Evolutionary conservation across 2,113 vertebrate species (phyloP), one percentile per base, ranked within the genome.

Genomic region (Pituophis catenifer): DNA sequence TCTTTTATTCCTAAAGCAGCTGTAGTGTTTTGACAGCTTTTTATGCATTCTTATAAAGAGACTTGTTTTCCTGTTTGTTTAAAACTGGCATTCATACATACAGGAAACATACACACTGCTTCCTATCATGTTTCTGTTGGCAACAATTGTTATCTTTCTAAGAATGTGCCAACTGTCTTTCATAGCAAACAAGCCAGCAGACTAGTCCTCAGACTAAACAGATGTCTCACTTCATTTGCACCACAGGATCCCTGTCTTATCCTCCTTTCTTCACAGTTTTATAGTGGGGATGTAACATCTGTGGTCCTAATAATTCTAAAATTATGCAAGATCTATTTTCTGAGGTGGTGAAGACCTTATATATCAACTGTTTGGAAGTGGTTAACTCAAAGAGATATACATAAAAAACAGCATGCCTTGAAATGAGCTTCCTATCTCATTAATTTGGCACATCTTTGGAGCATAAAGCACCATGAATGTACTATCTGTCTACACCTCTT

Each of bases 101-200:
- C 92, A 97, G 97, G 97, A 98, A 98, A 96, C 94, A 94, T 94
- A 94, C 89, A 59, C 88, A 93, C 93, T 0, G 95, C 94, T 96
- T 97, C 96, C 94, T 98, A 97, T 96, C 96, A 95, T 98, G 97
- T 98, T 98, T 98, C 97, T 98, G 91, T 97, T 98, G 98, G 98
- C 97, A 98, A 89, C 93, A 94, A 89, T 93, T 93, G 94, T 96
- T 97, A 95, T 96, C 97, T 96, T 96, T 97, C 95, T 97, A 95
- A 96, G 97, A 97, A 97, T 96, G 95, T 96, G 97, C 97, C 97
- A 97, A 96, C 95, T 95, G 93, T 94, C 97, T 97, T 97, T 98
- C 97, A 96, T 97, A 95, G 96, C 89, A 94, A 96, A 95, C 95
- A 94, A 96, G 93, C 44, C 96, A 96, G 95, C 97, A 96, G 97